These are phyloP conservation scores for Plebejus melissa DNA, from an alignment of 2,888 invertebrate genomes.

Conservation along the genomic window DNA sequence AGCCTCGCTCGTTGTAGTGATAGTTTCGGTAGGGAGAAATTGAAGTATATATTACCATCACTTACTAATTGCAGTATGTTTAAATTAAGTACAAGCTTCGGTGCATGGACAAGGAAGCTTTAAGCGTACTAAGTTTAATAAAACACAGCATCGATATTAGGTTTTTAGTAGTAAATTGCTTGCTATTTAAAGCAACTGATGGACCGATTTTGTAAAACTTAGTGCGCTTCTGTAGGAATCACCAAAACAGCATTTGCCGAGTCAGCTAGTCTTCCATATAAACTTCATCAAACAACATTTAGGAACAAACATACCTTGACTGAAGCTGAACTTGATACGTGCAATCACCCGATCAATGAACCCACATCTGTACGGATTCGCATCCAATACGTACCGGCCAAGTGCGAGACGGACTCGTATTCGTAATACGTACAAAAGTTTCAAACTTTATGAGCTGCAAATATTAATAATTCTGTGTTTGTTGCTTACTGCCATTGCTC, in stretches of 20 bases:
- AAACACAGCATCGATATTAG: too few species aligned
- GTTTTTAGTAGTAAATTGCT: too few species aligned
- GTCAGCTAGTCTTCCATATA: background rate
- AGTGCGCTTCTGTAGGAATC: too few species aligned
- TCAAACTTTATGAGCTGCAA: too few species aligned
- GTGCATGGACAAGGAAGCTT: background rate
- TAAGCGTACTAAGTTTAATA: background rate
- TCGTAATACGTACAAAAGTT: background rate
- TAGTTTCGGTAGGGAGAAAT: background rate
- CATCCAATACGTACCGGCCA: background rate
- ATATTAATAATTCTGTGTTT: too few species aligned
- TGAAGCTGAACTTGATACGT: background rate
- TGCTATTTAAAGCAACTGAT: too few species aligned
- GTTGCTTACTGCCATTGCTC: too few species aligned
- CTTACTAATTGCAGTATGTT: background rate
- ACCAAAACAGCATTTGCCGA: background rate
- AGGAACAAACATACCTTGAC: background rate
- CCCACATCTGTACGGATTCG: background rate
- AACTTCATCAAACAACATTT: background rate
- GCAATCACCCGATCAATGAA: slow-evolving; percentile 1
- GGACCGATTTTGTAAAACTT: too few species aligned
- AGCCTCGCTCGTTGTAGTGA: slow-evolving; percentile 1
- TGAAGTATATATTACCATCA: background rate
- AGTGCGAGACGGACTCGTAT: background rate
- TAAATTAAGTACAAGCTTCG: background rate